Base-by-base conservation (phyloP, 2,113 vertebrate genomes). In the Tetraodon nigroviridis region DNA sequence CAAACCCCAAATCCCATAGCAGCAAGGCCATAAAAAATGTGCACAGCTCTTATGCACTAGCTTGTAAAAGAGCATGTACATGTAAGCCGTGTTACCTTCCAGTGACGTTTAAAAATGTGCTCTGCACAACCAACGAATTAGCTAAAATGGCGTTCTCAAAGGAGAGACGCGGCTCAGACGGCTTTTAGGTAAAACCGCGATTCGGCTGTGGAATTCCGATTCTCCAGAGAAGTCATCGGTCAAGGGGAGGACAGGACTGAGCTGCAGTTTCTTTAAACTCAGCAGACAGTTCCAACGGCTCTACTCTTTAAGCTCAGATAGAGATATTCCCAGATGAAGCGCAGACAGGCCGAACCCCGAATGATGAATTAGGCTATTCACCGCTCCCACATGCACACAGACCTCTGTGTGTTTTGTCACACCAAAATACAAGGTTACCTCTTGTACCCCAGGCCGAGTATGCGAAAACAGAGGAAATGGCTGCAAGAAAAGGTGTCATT, bases 401-500 rank as follows among this genome's bases (percentile, higher is more conserved):
- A 62, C 80, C 77, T 74, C 75, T 84, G 82, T 88, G 88, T 85
- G 75, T 85, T 87, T 88, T 85, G 85, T 86, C 84, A 84, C 84
- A 84, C 74, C 75, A 79, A 89, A 87, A 87, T 81, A 87, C 80
- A 85, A 81, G 78, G 75, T 81, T 82, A 80, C 84, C 81, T 87
- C 83, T 88, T 84, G 78, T 87, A 72, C 69, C 67, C 68, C 64
- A 22, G 72, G 51, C 67, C 71, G 64, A 74, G 83, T 81, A 85
- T 88, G 85, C 69, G 76, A 87, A 89, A 88, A 88, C 84, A 89
- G 81, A 83, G 88, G 86, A 88, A 87, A 86, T 81, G 82, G 84
- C 84, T 80, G 73, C 71, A 72, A 89, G 83, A 87, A 87, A 86
- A 87, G 86, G 84, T 88, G 85, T 87, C 76, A 82, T 85, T 86